phyloP scores from a whole-genome alignment of 2,888 invertebrate species.

The Encarsia formosa region DNA sequence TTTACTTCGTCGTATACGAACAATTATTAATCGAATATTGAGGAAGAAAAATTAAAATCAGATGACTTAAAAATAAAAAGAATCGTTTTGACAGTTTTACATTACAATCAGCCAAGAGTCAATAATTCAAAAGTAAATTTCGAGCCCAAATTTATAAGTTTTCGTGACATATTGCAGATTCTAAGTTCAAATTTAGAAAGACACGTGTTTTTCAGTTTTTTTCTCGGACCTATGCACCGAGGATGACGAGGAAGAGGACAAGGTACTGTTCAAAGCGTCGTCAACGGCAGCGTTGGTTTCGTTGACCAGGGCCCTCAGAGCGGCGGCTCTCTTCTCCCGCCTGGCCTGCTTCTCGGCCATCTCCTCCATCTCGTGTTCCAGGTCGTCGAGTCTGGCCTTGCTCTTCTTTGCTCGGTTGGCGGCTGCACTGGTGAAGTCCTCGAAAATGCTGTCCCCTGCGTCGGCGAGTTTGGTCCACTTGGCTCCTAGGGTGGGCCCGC shows the following conservation, averaged over 20 bases:
- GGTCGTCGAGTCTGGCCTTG: constrained; percentile 65
- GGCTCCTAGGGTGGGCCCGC: constrained; percentile 53
- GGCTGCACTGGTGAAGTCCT: constrained; percentile 58
- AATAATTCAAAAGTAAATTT: too few species aligned
- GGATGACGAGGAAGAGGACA: constrained; percentile 31
- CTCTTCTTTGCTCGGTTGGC: constrained; percentile 63
- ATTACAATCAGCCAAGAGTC: too few species aligned
- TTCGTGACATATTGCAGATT: too few species aligned
- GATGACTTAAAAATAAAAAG: not conserved
- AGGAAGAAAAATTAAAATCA: not conserved
- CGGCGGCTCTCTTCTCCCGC: constrained; percentile 68
- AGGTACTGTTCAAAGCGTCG: constrained; percentile 30
- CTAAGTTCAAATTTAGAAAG: constrained; percentile 36
- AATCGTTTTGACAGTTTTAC: too few species aligned
- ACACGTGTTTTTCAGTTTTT: constrained; percentile 46
- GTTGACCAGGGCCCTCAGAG: constrained; percentile 66
- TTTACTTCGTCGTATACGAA: too few species aligned
- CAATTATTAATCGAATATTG: too few species aligned
- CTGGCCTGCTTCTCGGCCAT: constrained; percentile 65
- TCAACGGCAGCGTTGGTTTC: constrained; percentile 55
- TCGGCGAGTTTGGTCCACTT: constrained; percentile 62
- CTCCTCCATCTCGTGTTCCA: constrained; percentile 73
- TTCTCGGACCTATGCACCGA: constrained; percentile 36
- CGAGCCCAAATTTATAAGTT: too few species aligned
- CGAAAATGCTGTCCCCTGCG: constrained; percentile 48